Percentiles rank a stretch among this genome's conserved stretches.
Evolutionary conservation across 2,888 invertebrate species (phyloP).

Genomic region (Alsophila aescularia): DNA sequence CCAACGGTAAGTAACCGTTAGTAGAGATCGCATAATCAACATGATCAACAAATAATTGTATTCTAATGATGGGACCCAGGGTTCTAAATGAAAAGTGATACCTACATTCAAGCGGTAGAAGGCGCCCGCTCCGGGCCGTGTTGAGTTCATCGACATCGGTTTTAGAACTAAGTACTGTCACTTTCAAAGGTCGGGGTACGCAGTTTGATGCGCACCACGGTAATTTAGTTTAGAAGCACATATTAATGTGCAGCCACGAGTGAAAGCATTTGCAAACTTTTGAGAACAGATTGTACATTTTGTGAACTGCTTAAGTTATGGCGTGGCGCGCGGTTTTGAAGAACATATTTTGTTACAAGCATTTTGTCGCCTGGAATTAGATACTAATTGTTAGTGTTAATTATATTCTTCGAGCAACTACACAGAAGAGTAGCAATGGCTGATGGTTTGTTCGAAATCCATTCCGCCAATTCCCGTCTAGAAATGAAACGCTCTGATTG

Average conservation of each 20-base stretch:
- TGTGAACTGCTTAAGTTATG: too few relatives aligned
- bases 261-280: not conserved
- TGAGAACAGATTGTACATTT: not conserved
- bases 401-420: too few relatives aligned
- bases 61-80: slow-evolving; percentile 64
- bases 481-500: too few relatives aligned
- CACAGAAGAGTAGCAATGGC: too few relatives aligned
- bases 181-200: slow-evolving; percentile 78
- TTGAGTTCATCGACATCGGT: slow-evolving; percentile 70
- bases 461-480: too few relatives aligned
- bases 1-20: slow-evolving; percentile 47
- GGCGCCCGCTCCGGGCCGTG: slow-evolving; percentile 50
- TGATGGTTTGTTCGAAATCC: too few relatives aligned
- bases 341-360: too few relatives aligned
- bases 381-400: too few relatives aligned
- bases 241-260: not conserved
- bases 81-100: slow-evolving; percentile 67
- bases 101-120: slow-evolving; percentile 51
- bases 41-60: slow-evolving; percentile 49
- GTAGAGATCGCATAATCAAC: slow-evolving; percentile 50
- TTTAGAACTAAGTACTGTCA: slow-evolving; percentile 76
- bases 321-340: not conserved
- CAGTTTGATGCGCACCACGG: slow-evolving; percentile 45
- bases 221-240: slow-evolving; percentile 16
- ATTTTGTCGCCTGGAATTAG: too few relatives aligned